Evolutionary conservation across 2,888 invertebrate genomes (phyloP).

Genomic region (Prosapia bicincta): DNA sequence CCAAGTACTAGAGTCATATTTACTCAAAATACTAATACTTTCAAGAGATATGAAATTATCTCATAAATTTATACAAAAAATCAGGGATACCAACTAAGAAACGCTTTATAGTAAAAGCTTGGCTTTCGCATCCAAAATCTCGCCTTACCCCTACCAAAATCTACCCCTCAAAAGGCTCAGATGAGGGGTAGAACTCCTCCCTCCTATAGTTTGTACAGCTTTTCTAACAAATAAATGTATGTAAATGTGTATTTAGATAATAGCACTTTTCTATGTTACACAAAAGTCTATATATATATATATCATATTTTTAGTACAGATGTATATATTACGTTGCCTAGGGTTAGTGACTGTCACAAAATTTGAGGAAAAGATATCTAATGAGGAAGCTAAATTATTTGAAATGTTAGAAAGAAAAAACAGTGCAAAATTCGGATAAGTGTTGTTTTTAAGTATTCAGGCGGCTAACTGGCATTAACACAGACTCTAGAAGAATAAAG

Average conservation of each 20-base stretch:
- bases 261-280: background rate
- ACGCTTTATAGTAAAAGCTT: background rate
- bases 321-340: background rate
- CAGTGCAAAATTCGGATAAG: no score
- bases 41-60: no score
- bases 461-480: no score
- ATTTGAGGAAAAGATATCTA: no score
- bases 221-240: background rate
- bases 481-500: no score
- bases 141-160: background rate
- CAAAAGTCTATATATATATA: background rate
- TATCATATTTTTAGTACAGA: background rate
- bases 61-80: no score
- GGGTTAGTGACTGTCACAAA: background rate
- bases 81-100: background rate
- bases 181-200: background rate
- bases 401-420: no score
- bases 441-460: no score
- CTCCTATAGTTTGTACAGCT: conserved; percentile 1
- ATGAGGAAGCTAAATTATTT: no score
- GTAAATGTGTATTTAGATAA: background rate
- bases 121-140: background rate
- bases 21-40: no score
- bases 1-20: no score
- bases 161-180: background rate